Base-by-base conservation (phyloP, 1,140 invertebrate species). In the Oedothorax gibbosus region DNA sequence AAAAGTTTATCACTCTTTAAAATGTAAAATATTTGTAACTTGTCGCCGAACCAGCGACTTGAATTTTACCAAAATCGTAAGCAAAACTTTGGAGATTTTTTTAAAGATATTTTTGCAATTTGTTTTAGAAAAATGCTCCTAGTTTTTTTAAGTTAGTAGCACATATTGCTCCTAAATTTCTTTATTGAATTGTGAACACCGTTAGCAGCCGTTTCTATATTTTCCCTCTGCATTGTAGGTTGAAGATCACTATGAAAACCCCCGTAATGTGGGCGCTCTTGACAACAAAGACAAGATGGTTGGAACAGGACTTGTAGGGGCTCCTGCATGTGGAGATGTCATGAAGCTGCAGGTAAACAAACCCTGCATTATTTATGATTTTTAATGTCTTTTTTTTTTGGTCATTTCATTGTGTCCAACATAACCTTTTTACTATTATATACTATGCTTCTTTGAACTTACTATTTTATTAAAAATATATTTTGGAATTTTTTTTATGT, bases 211-310 rank as follows among this genome's bases (percentile, higher is more conserved):
- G n/a, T 14, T 8, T 64, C 14, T 56, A 65, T 65, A 62, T 14
- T 10, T 51, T 20, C 21, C 21, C 51, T 73, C 3, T 78, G 3
- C 1, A 0, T n/a, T 77, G 9, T 20, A 99, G 95, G 98, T 99
- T 10, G 94, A 99, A 87, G 98, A 99, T 91, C 99, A 99, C 90
- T 99, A 99, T 91, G 98, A 99, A 91, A 99, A 99, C 91, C 99
- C 99, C 6, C 93, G 98, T 86, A 99, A 99, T 92, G 98, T 99
- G 88, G 99, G 99, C 0, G 97, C 98, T 0, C 89, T 99, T 81
- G 96, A 99, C 89, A 99, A 99, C 90, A 96, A 96, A 90, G 97
- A 99, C 88, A 93, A 93, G 69, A 95, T 92, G 88, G 98, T 99
- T 66, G 99, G 99, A 7, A 99, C 98, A 50, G 99, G 99, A 0